A percentile compares a stretch with the other conserved stretches of the same genome.
These are phyloP conservation scores for Aphidius ervi DNA, from an alignment of 1,140 invertebrate species.

Conservation along the genomic window DNA sequence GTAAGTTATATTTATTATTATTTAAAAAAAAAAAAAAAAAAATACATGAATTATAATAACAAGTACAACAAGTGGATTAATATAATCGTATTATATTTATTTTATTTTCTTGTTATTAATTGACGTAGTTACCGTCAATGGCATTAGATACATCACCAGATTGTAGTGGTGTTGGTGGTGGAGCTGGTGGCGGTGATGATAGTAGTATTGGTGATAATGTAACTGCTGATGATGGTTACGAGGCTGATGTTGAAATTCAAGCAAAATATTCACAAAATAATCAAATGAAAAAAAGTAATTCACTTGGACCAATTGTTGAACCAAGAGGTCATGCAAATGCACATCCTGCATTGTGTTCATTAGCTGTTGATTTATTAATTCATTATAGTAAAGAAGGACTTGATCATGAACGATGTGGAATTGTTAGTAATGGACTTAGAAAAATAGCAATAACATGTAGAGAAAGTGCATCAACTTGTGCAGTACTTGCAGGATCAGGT, in stretches of 20 bases:
- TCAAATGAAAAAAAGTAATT: conserved; percentile 32
- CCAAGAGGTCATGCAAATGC: conserved; percentile 44
- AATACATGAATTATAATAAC: neutral
- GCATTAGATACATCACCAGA: conserved; percentile 51
- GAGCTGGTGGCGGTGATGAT: conserved; percentile 47
- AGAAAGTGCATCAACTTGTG: conserved; percentile 49
- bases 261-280: conserved; percentile 30
- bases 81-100: conserved; percentile 1
- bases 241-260: conserved; percentile 54
- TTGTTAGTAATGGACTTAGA: conserved; percentile 41
- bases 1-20: conserved; percentile 29
- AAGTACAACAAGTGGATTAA: neutral
- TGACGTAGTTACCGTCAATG: conserved; percentile 42
- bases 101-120: neutral
- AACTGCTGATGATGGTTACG: conserved; percentile 62
- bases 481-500: conserved; percentile 45
- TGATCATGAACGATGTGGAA: conserved; percentile 37
- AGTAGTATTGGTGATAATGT: conserved; percentile 52
- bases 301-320: conserved; percentile 32
- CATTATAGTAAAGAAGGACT: conserved; percentile 56
- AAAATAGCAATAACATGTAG: conserved; percentile 46
- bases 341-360: conserved; percentile 58
- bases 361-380: conserved; percentile 60
- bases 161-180: conserved; percentile 50
- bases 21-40: neutral